Conservation (phyloP, 2,113 vertebrate species). For the Clarias batrachus region DNA sequence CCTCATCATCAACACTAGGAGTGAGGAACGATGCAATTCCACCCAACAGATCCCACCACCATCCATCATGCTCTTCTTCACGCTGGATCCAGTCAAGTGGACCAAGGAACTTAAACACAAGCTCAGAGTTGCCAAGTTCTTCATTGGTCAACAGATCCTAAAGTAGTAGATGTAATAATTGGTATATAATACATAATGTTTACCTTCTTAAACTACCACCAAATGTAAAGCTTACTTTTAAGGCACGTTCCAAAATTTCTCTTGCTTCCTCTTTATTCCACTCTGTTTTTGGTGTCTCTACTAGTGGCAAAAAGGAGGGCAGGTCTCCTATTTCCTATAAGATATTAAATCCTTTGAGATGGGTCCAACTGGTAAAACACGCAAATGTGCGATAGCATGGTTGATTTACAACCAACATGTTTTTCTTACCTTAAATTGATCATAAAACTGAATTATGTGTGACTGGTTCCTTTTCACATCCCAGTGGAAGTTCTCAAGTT, state of each 20-base stretch:
- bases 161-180: background rate
- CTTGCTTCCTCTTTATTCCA: conserved; percentile 54
- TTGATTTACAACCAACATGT: background rate
- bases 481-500: conserved; percentile 73
- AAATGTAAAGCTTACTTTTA: conserved; percentile 63
- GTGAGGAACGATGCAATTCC: conserved; percentile 70
- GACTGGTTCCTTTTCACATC: conserved; percentile 68
- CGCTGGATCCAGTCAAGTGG: conserved; percentile 67
- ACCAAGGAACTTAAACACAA: conserved; percentile 75
- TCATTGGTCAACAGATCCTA: conserved; percentile 67
- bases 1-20: conserved; percentile 72
- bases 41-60: conserved; percentile 70
- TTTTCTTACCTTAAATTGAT: conserved; percentile 68
- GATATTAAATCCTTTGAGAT: background rate
- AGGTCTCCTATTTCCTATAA: conserved; percentile 26
- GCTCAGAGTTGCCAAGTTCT: conserved; percentile 62
- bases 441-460: conserved; percentile 66
- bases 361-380: background rate
- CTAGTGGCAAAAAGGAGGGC: conserved; percentile 55
- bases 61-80: conserved; percentile 61
- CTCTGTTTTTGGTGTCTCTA: conserved; percentile 41
- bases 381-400: background rate
- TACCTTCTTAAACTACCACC: background rate
- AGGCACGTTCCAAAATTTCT: conserved; percentile 62
- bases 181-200: background rate